Base-by-base conservation (phyloP, 2,888 invertebrate genomes). In the Ischnus inquisitorius region DNA sequence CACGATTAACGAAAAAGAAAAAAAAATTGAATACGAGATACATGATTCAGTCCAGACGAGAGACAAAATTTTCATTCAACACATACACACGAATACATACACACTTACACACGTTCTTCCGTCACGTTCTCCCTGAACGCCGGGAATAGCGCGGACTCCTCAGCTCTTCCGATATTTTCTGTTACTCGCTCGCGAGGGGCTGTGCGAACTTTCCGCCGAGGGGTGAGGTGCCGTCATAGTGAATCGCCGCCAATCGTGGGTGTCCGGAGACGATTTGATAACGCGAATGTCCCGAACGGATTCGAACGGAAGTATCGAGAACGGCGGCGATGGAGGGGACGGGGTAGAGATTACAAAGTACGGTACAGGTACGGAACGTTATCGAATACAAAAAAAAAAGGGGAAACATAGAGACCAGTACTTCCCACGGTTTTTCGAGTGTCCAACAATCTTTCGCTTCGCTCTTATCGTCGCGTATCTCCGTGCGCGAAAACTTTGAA, bases 161-260 rank as follows among this genome's bases (percentile, higher is more conserved):
- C 85, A 64, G 64, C 85, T 87, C 84, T 87, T 88, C 86, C 88
- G 86, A 80, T 83, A 60, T 86, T 88, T 85, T 85, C 83, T 72
- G 81, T 88, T 79, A 76, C 67, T 85, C 84, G 57, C 34, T 85
- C 85, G 82, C 87, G 85, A 81, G 79, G 81, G 77, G 65, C 80
- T 85, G 83, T 82, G 86, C 85, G 79, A 85, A 80, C 69, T 79
- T 84, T 74, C 64, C 78, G 84, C 83, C 65, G 79, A 48, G 19
- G 62, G 78, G 77, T 65, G 60, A 43, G 14, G 28, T 54, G 39
- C 71, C 60, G 43, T 22, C 22, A 19, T 28, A 57, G 6, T n/a
- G 22, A 72, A 72, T 60, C 16, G 79, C 19, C 41, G 69, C 60
- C 39, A 41, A 41, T 41, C 41, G 72, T 54, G 22, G 43, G 81